Percentiles rank a stretch among this genome's conserved stretches.
Evolutionary conservation across 2,113 vertebrate species (phyloP).

Genomic region (Archocentrus centrarchus): DNA sequence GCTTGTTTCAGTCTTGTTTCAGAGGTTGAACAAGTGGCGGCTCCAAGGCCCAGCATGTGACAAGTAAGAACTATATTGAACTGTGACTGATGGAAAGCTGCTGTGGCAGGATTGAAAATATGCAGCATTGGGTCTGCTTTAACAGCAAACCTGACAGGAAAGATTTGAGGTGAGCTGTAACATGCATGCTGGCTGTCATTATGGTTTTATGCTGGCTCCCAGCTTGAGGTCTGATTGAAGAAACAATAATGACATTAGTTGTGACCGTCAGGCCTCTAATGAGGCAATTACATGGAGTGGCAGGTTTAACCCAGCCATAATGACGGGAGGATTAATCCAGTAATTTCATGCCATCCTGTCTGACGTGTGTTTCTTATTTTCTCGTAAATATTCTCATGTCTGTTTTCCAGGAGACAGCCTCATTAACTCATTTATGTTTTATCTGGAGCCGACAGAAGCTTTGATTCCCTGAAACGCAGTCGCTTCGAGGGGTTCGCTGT

Average conservation of each 20-base stretch:
- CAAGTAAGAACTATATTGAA: neutral
- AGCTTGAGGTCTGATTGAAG: neutral
- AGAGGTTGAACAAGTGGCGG: fast-evolving
- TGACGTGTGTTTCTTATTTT: neutral
- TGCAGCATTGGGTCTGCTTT: no score
- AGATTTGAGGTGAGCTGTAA: neutral
- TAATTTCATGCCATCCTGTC: neutral
- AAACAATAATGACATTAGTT: neutral
- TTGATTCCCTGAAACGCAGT: neutral
- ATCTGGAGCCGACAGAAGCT: neutral
- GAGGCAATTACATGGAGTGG: conserved; percentile 27
- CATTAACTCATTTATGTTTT: neutral
- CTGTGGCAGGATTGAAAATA: neutral
- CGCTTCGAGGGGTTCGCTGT: neutral
- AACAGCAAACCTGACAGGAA: neutral
- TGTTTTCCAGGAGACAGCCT: neutral
- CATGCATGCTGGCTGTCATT: no score
- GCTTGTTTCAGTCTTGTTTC: neutral
- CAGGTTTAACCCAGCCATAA: neutral
- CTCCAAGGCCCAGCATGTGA: neutral
- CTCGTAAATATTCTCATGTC: neutral
- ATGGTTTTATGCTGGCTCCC: no score
- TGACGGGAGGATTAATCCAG: neutral
- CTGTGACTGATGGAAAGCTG: neutral
- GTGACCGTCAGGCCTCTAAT: conserved; percentile 18